A percentile compares a stretch with the other conserved stretches of the same genome.
Conservation (phyloP, 2,888 invertebrate genomes). For the Leucozona laternaria region DNA sequence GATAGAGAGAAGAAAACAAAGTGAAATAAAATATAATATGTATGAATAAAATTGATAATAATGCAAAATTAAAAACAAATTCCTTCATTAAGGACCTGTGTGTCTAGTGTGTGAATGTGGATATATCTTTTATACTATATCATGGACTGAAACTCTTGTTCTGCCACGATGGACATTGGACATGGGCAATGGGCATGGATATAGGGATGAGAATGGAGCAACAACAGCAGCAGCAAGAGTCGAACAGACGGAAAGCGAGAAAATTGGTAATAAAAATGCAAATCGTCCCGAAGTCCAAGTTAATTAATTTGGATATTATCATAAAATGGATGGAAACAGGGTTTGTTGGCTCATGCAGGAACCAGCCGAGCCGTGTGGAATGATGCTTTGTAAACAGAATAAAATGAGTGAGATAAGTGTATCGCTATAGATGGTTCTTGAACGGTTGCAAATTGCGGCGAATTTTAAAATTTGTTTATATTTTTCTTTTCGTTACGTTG, state of each 20-base stretch:
- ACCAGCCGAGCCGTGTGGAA: slow-evolving; percentile 26
- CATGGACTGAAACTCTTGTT: neutral
- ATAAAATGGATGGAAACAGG: slow-evolving; percentile 73
- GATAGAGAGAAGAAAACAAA: slow-evolving; percentile 36
- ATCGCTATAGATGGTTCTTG: slow-evolving; percentile 38
- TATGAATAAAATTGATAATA: slow-evolving; percentile 70
- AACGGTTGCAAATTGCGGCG: slow-evolving; percentile 59
- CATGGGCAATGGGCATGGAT: neutral
- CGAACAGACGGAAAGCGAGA: slow-evolving; percentile 43
- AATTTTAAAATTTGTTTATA: slow-evolving; percentile 37
- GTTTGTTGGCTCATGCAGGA: slow-evolving; percentile 63
- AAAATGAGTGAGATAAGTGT: slow-evolving; percentile 58
- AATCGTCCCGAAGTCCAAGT: slow-evolving; percentile 74
- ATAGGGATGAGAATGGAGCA: neutral
- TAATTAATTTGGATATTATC: slow-evolving; percentile 76
- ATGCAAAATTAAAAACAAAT: slow-evolving; percentile 49
- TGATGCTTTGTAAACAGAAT: slow-evolving; percentile 31
- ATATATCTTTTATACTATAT: neutral
- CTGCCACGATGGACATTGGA: neutral
- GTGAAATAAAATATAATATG: slow-evolving; percentile 37
- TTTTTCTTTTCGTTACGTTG: slow-evolving; percentile 5
- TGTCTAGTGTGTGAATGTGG: neutral
- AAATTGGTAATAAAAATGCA: slow-evolving; percentile 76
- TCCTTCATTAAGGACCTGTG: slow-evolving; percentile 12
- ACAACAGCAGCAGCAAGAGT: slow-evolving; percentile 18